Evolutionary conservation across 2,888 invertebrate species (phyloP).

Genomic region (Tinea pellionella): DNA sequence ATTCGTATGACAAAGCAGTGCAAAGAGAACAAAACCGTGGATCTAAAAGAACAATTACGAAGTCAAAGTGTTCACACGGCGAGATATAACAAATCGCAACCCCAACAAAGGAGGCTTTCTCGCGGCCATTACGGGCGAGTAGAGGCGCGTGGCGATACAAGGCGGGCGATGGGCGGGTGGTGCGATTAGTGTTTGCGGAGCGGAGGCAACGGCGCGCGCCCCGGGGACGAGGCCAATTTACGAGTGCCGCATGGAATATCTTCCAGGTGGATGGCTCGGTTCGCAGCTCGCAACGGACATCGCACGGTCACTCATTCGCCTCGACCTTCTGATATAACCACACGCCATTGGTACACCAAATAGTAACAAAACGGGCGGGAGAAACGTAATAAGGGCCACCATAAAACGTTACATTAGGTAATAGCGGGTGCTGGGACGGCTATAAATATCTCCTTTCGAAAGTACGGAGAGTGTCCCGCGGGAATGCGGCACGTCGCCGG

Average conservation of each 20-base stretch:
- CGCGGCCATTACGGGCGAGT: constrained; percentile 58
- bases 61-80: constrained; percentile 43
- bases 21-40: constrained; percentile 57
- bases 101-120: constrained; percentile 67
- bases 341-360: not conserved
- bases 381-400: constrained; percentile 66
- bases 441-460: constrained; percentile 68
- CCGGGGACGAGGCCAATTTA: constrained; percentile 45
- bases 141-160: constrained; percentile 28
- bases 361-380: constrained; percentile 27
- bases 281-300: constrained; percentile 21
- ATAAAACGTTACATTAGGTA: constrained; percentile 69
- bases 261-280: constrained; percentile 49
- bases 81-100: constrained; percentile 62
- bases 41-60: constrained; percentile 65
- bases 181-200: constrained; percentile 21
- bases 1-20: constrained; percentile 65
- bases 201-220: constrained; percentile 31
- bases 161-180: constrained; percentile 30
- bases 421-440: constrained; percentile 66
- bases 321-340: not conserved
- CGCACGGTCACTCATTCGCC: not conserved
- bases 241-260: constrained; percentile 63
- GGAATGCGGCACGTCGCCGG: constrained; percentile 50
- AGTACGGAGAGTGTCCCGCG: constrained; percentile 65